These are phyloP conservation scores for Yponomeuta malinellus DNA, from an alignment of 2,888 invertebrate species.

Conservation along the genomic window DNA sequence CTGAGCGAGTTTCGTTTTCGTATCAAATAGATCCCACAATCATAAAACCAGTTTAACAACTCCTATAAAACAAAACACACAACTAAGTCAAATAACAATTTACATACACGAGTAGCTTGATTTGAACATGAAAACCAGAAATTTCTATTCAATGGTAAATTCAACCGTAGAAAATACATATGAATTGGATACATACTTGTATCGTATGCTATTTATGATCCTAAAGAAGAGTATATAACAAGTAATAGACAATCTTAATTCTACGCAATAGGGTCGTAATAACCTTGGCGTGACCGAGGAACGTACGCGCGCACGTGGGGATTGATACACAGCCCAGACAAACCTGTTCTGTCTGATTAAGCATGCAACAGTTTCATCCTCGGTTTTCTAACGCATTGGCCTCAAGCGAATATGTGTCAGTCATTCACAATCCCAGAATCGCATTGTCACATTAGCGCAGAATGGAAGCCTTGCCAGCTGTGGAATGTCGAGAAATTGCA, in stretches of 20 bases:
- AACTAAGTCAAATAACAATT: neutral
- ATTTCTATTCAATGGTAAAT: neutral
- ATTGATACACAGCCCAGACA: neutral
- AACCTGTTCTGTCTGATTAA: neutral
- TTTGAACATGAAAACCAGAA: neutral
- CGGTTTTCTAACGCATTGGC: neutral
- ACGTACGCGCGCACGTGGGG: conserved; percentile 7
- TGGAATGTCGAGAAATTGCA: neutral
- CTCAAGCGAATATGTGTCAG: neutral
- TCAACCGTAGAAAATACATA: neutral
- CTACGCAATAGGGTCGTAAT: conserved; percentile 5
- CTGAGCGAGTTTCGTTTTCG: no score
- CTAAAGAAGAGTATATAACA: neutral
- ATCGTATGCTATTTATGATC: neutral
- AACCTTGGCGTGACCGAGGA: neutral
- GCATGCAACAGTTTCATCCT: conserved; percentile 11
- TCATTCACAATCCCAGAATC: neutral
- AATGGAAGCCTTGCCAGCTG: no score
- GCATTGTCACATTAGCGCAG: no score
- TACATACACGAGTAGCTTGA: neutral
- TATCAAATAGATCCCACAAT: neutral
- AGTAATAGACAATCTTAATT: neutral
- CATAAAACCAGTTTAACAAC: neutral
- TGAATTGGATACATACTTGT: neutral
- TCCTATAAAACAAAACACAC: neutral